Evolutionary conservation across 2,888 invertebrate genomes (phyloP), one percentile per base, ranked within the genome.

Genomic region (Tetramorium bicarinatum): DNA sequence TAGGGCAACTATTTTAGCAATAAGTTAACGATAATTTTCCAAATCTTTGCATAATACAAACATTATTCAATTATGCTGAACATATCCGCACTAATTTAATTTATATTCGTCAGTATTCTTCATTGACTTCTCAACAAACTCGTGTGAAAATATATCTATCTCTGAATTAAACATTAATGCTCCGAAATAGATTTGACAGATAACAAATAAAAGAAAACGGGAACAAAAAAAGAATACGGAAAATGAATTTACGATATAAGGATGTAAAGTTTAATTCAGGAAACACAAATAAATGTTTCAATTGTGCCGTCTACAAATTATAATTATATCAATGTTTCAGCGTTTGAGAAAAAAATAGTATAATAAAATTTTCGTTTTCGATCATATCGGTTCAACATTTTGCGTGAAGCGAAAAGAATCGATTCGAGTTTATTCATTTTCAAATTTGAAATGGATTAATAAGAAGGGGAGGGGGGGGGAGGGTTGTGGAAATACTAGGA

Each of bases 391-490:
- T 56, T 77, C 2, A 56, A 77, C 3, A 47, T 59, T 72, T 29
- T n/a, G 9, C 29, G n/a, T 13, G 44, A 1, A 49, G 13, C 9
- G 38, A 4, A 64, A 38, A 34, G 62, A 81, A 15, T 15, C 67
- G 81, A 87, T 85, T 69, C 62, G 82, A 88, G 82, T 87, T 90
- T 90, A 85, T 79, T n/a, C 41, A 54, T 75, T 84, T 80, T 72
- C 77, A 52, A 83, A 84, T 90, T 83, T 71, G 56, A 61, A 76
- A 75, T 9, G 69, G 84, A 89, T 89, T 90, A 86, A 64, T 85
- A 76, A 67, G 41, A 56, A 21, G 41, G 13, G 21, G n/a, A 49
- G 29, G 41, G 13, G 21, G 25, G 18, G 47, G 29, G 3, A 34
- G 47, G 2, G 29, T 0, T 79, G 41, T n/a, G n/a, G 52, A 41